Base-by-base conservation (phyloP, 2,113 vertebrate genomes). In the Vulpes ferrilata region DNA sequence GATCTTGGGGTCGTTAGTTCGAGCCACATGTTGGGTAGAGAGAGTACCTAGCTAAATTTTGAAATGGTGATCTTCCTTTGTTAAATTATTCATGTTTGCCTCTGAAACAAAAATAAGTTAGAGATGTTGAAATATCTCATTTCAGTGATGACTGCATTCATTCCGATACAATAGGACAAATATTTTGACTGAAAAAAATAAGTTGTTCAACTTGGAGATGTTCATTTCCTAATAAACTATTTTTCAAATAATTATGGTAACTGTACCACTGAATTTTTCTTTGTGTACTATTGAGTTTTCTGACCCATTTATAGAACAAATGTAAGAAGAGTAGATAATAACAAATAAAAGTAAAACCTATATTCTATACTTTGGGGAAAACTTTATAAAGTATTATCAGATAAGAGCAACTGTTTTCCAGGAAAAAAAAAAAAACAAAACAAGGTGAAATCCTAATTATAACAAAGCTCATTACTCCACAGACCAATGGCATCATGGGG, bases 291-390 rank as follows among this genome's bases (percentile, higher is more conserved):
- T 2, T 85, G 51, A 60, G 78, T 51, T 93, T 76, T 76, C 60
- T 62, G 48, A 76, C 8, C 3, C 51, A 82, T 53, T 86, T 95
- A 78, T 19, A 95, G 60, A 90, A 87, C 32, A 65, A 74, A 78
- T 73, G 12, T 95, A 23, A 67, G 60, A 76, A 93, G 30, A 85
- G n/a, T 93, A 90, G 94, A 87, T 32, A 30, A 93, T 69, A 73
- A 12, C 7, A 87, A 93, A 59, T 82, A 55, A 62, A 96, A 90
- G 57, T 55, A n/a, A 93, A 93, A 95, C 6, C 19, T 60, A 20
- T 53, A 69, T 8, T 84, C 5, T 48, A 17, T n/a, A 79, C 35
- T 85, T 8, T 60, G 93, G 85, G 19, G 19, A 64, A 67, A 67
- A 78, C 74, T 65, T 27, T 85, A 57, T 84, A 81, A 88, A 76